These are phyloP conservation scores for Dichetophora obliterata DNA, from an alignment of 2,888 invertebrate genomes.

Conservation along the genomic window DNA sequence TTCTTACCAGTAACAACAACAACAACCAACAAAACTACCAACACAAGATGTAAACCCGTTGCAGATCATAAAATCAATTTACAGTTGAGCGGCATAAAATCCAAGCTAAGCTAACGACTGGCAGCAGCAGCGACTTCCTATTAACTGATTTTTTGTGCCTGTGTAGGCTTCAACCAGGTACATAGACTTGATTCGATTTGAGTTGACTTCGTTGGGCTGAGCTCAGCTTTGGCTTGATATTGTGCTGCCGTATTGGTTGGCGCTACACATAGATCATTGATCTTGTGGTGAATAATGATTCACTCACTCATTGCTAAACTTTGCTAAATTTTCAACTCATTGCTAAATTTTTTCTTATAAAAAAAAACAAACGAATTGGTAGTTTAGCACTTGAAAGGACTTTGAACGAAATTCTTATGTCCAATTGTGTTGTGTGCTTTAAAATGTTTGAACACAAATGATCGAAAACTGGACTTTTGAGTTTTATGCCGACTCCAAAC, in stretches of 20 bases:
- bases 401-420: too few species aligned
- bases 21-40: too few species aligned
- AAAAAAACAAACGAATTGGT: too few species aligned
- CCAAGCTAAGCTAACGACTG: constrained; percentile 51
- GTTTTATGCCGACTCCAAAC: too few species aligned
- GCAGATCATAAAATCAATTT: constrained; percentile 34
- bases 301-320: neutral
- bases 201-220: neutral
- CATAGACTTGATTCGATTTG: neutral
- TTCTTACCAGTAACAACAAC: too few species aligned
- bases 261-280: constrained; percentile 26
- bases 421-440: too few species aligned
- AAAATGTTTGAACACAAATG: too few species aligned
- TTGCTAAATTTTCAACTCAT: neutral
- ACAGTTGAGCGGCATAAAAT: constrained; percentile 30
- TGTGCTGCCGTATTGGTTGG: constrained; percentile 9
- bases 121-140: constrained; percentile 47
- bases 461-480: too few species aligned
- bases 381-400: too few species aligned
- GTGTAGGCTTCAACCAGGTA: neutral
- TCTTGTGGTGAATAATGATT: constrained; percentile 1
- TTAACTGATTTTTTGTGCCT: constrained; percentile 6
- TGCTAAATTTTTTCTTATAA: neutral
- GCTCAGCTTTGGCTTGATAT: constrained; percentile 12
- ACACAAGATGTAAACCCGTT: constrained; percentile 19